Evolutionary conservation across 1,140 invertebrate genomes (phyloP).

Genomic region (Aporrectodea caliginosa): DNA sequence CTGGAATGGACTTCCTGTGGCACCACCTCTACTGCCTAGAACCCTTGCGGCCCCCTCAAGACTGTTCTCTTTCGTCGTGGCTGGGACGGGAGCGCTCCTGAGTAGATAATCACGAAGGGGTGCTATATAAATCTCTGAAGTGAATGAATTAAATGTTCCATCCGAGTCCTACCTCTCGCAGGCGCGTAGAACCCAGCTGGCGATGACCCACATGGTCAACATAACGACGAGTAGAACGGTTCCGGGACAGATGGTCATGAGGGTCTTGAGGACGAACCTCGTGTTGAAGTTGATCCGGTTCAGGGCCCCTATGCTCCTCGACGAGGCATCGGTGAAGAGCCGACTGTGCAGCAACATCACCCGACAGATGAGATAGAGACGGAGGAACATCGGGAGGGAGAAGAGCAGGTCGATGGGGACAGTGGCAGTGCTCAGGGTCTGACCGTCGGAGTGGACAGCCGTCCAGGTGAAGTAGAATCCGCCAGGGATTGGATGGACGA

Average conservation of each 20-base stretch:
- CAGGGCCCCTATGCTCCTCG: constrained; percentile 53
- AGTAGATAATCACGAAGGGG: too few species aligned
- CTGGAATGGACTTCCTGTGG: too few species aligned
- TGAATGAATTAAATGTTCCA: too few species aligned
- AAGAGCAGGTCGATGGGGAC: constrained; percentile 75
- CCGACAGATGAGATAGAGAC: constrained; percentile 96
- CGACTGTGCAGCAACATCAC: constrained; percentile 95
- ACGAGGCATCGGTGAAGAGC: constrained; percentile 51
- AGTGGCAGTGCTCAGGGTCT: constrained; percentile 2
- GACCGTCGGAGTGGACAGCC: constrained; percentile 73
- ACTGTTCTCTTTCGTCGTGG: too few species aligned
- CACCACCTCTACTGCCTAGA: too few species aligned
- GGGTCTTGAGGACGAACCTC: constrained; percentile 54
- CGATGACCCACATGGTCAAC: constrained; percentile 95
- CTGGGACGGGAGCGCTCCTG: too few species aligned
- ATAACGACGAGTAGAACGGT: constrained; percentile 50
- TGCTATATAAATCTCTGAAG: too few species aligned
- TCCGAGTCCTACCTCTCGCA: constrained; percentile 30
- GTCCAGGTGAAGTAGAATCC: constrained; percentile 90
- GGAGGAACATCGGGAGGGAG: constrained; percentile 97
- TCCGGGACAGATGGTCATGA: constrained; percentile 54
- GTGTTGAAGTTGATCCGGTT: constrained; percentile 48
- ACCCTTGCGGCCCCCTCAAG: too few species aligned
- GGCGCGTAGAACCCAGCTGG: constrained; percentile 48
- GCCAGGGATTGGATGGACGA: constrained; percentile 94